These are phyloP conservation scores for Xanthia togata DNA, from an alignment of 2,888 invertebrate genomes.

Conservation along the genomic window DNA sequence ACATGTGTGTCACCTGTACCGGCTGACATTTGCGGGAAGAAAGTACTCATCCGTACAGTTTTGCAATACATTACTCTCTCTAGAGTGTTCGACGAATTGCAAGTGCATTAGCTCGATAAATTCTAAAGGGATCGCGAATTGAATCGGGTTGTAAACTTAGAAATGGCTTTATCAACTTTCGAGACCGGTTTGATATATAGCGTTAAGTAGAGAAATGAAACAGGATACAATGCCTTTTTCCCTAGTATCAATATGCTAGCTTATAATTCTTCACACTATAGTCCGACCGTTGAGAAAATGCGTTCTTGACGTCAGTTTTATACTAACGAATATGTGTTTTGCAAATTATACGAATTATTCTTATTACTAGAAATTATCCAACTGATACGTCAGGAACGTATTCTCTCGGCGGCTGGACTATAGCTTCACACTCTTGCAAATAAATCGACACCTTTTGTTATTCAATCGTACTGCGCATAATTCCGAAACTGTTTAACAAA, in stretches of 20 bases:
- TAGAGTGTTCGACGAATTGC: conserved; percentile 35
- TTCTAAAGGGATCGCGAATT: conserved; percentile 6
- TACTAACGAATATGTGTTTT: too few species aligned
- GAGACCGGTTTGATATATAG: conserved; percentile 35
- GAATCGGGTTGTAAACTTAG: conserved; percentile 18
- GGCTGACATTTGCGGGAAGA: conserved; percentile 83
- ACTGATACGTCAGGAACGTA: too few species aligned
- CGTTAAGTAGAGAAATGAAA: conserved; percentile 32
- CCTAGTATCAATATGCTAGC: not conserved
- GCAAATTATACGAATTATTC: too few species aligned
- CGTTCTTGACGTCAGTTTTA: too few species aligned
- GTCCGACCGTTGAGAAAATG: too few species aligned
- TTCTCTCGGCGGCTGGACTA: too few species aligned
- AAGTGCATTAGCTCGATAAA: conserved; percentile 29
- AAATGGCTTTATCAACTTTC: conserved; percentile 48
- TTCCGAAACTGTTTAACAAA: conserved; percentile 68
- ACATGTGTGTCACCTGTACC: conserved; percentile 72
- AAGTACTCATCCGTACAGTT: conserved; percentile 71
- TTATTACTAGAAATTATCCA: too few species aligned
- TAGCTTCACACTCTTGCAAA: not conserved
- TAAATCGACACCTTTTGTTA: conserved; percentile 35
- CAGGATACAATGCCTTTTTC: conserved; percentile 16
- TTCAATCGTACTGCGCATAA: conserved; percentile 53
- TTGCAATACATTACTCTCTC: conserved; percentile 67
- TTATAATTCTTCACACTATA: not conserved